Base-by-base conservation (phyloP, 2,113 vertebrate species). In the Capreolus pygargus region DNA sequence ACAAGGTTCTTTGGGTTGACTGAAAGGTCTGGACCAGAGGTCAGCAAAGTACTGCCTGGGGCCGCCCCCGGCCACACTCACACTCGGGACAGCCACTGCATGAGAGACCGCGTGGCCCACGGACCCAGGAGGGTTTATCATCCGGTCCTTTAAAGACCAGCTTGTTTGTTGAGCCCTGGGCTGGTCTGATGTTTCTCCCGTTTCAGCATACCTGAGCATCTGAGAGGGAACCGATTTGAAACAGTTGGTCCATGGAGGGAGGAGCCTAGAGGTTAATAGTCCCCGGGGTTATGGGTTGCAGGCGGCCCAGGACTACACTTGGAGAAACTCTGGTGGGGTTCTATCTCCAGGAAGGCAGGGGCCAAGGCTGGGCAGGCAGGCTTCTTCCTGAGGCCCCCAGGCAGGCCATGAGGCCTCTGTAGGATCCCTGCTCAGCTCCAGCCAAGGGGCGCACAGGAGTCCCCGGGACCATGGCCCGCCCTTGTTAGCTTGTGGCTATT, bases 391-490 rank as follows among this genome's bases (percentile, higher is more conserved):
- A 82, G 1, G 7, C 21, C 74, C 58, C 15, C 10, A 61, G 54
- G 21, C 43, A 28, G 0, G 0, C 43, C 52, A 15, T 4, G 78
- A 70, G 78, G 47, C 27, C 58, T 33, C 86, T 55, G 21, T 7
- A 82, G 76, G 28, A 30, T n/a, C 47, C 13, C 54, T 57, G 25
- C 23, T 27, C 21, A 55, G 50, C 19, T 27, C 10, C 7, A 27
- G 6, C 1, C 7, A 43, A 61, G 45, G 43, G 33, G 8, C n/a
- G 36, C 1, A 0, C 0, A 5, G 19, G 54, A 28, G 36, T 33
- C 54, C 7, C 39, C 39, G 15, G 10, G 52, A 27, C 19, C 30
- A 11, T 0, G 7, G 28, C 30, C 7, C 28, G 43, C 7, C 36
- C 54, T 55, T 45, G 33, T 7, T 64, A 45, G 36, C n/a, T 39